phyloP scores from a whole-genome alignment of 1,140 invertebrate species.

The Neodiprion fabricii region DNA sequence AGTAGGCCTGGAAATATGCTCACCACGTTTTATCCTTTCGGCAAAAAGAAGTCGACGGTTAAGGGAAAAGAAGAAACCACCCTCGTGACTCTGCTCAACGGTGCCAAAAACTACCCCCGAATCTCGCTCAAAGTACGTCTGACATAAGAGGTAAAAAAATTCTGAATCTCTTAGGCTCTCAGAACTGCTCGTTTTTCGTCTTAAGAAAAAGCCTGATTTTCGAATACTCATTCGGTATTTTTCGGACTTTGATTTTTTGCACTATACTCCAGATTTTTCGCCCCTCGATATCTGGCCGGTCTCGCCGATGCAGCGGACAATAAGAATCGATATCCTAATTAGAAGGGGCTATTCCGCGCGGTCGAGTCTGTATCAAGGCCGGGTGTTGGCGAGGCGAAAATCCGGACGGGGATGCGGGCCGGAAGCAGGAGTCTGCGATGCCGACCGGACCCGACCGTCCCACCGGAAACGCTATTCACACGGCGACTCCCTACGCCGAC shows the following conservation, averaged over 20 bases:
- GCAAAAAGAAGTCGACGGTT: not conserved
- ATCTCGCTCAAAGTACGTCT: no score
- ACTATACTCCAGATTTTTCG: no score
- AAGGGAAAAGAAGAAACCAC: no score
- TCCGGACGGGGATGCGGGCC: slow-evolving; percentile 55
- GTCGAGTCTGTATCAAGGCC: not conserved
- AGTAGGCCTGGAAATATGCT: slow-evolving; percentile 1
- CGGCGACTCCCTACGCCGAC: slow-evolving; percentile 34
- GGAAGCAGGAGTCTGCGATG: slow-evolving; percentile 58
- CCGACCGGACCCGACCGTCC: slow-evolving; percentile 55
- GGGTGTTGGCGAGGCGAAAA: slow-evolving; percentile 39
- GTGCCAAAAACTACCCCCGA: no score
- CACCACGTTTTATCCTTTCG: not conserved
- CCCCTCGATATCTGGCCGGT: no score
- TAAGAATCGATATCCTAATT: slow-evolving; percentile 64
- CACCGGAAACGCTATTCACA: slow-evolving; percentile 60
- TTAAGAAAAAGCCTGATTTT: no score
- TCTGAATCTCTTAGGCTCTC: no score
- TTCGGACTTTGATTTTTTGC: no score
- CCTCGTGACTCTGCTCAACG: no score
- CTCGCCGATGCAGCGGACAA: slow-evolving; percentile 37
- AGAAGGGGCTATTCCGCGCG: slow-evolving; percentile 36
- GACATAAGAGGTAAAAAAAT: no score
- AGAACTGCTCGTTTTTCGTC: no score
- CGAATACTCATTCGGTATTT: no score